phyloP scores from a whole-genome alignment of 2,797 vertebrate species.

The Liparis tanakae region DNA sequence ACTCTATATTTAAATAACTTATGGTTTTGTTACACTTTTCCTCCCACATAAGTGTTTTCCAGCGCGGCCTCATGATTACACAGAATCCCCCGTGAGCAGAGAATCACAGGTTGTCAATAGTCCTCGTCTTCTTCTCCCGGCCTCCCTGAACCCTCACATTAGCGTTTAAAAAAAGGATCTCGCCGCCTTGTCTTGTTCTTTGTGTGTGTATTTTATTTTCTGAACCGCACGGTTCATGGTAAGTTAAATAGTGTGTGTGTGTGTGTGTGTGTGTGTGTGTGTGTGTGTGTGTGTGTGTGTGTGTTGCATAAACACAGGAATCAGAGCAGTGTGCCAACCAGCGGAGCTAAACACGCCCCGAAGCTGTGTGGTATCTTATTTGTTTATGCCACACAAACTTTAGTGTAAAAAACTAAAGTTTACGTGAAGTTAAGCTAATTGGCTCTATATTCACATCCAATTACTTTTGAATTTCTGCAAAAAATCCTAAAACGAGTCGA shows the following conservation, averaged over 20 bases:
- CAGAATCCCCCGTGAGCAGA: slow-evolving; percentile 42
- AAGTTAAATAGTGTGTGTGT: too few species aligned
- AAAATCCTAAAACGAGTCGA: background rate
- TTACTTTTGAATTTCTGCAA: background rate
- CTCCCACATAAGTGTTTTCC: slow-evolving; percentile 29
- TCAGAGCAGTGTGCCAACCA: background rate
- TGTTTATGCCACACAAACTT: background rate
- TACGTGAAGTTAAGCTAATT: too few species aligned
- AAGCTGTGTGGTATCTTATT: background rate
- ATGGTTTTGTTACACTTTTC: background rate
- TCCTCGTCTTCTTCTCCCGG: slow-evolving; percentile 29
- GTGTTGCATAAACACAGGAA: background rate
- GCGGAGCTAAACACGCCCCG: background rate
- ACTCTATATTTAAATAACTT: too few species aligned
- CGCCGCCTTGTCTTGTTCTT: slow-evolving; percentile 13
- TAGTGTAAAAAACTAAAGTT: too few species aligned
- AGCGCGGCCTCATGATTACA: slow-evolving; percentile 57
- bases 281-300: too few species aligned
- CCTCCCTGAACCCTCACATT: slow-evolving; percentile 39
- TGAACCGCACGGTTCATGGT: too few species aligned
- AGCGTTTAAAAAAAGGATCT: slow-evolving; percentile 32
- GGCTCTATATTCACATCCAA: background rate
- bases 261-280: too few species aligned
- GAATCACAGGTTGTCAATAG: slow-evolving; percentile 64
- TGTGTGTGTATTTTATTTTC: slow-evolving; percentile 19